Evolutionary conservation across 2,888 invertebrate genomes (phyloP), one percentile per base, ranked within the genome.

Genomic region (Gymnocheta viridis): DNA sequence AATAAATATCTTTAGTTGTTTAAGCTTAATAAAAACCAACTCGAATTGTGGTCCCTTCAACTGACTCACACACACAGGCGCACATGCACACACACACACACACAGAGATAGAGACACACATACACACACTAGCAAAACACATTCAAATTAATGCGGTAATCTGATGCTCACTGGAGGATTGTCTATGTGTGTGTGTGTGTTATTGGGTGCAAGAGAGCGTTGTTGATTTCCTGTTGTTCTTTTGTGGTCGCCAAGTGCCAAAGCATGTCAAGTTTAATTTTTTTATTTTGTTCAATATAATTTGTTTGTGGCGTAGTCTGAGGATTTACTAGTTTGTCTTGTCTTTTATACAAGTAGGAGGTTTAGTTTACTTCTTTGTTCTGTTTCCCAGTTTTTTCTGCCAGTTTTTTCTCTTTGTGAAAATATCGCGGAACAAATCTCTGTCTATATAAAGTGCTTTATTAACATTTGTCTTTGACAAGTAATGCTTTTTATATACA

Each of bases 1-100:
- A 82, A 82, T 82, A 79, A 82, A 74, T 82, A 62, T 82, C 47
- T 64, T 64, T 56, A 67, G 72, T 58, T 64, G 67, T 64, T 74
- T 35, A 70, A 76, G 51, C 72, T 67, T 41, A 44, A n/a, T n/a
- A n/a, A 77, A 74, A 64, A 74, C 69, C 82, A 64, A 79, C 79
- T 73, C 35, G 56, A 38, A 62, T 60, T 73, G 9, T 54, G 38
- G 35, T 51, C 67, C 44, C 47, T 79, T 47, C 27, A 27, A 24
- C 35, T 51, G 19, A 17, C 44, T 22, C 5, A 24, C 14, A 54
- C 70, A 54, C 32, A 44, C 32, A 47, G n/a, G n/a, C 6, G 14
- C 3, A 38, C 14, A 12, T 14, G 2, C 10, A 12, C n/a, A 10
- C 9, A 29, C 4, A 49, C 49, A 32, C 14, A 60, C 35, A 51